A percentile compares a stretch with the other conserved stretches of the same genome.
Conservation (phyloP, 2,888 invertebrate genomes). For the Pandemis corylana region DNA sequence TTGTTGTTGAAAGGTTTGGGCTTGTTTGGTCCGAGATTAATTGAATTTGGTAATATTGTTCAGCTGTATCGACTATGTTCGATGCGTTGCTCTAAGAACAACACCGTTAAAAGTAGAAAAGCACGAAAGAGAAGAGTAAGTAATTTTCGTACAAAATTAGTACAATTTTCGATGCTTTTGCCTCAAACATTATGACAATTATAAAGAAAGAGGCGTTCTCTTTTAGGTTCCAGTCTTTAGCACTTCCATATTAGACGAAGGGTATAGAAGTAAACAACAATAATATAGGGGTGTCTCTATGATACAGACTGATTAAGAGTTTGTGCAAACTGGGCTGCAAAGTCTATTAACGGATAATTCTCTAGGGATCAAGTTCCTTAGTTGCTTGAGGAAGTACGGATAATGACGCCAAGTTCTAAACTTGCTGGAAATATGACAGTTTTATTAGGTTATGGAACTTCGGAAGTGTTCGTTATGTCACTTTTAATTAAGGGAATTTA, state of each 20-base stretch:
- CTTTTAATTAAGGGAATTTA: background rate
- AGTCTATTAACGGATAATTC: slow-evolving; percentile 18
- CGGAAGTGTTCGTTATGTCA: background rate
- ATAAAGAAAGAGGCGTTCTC: too few relatives aligned
- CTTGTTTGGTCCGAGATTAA: background rate
- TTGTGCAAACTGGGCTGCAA: slow-evolving; percentile 2
- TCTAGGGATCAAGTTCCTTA: slow-evolving; percentile 24
- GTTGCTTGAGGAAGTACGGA: slow-evolving; percentile 16
- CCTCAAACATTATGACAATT: too few relatives aligned
- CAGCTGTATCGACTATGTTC: background rate
- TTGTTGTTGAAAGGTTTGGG: background rate
- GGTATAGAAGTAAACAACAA: too few relatives aligned
- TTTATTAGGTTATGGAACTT: slow-evolving; percentile 18
- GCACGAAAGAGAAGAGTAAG: too few relatives aligned
- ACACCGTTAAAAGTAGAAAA: too few relatives aligned
- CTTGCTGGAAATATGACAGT: slow-evolving; percentile 11
- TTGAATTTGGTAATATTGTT: background rate
- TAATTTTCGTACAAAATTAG: too few relatives aligned
- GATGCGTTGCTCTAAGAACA: too few relatives aligned
- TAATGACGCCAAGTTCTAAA: slow-evolving; percentile 6
- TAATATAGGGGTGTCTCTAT: background rate
- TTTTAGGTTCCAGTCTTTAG: too few relatives aligned
- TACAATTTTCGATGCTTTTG: too few relatives aligned
- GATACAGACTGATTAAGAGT: background rate
- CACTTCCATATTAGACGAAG: too few relatives aligned